Evolutionary conservation across 2,888 invertebrate species (phyloP).

Genomic region (Pandemis corylana): DNA sequence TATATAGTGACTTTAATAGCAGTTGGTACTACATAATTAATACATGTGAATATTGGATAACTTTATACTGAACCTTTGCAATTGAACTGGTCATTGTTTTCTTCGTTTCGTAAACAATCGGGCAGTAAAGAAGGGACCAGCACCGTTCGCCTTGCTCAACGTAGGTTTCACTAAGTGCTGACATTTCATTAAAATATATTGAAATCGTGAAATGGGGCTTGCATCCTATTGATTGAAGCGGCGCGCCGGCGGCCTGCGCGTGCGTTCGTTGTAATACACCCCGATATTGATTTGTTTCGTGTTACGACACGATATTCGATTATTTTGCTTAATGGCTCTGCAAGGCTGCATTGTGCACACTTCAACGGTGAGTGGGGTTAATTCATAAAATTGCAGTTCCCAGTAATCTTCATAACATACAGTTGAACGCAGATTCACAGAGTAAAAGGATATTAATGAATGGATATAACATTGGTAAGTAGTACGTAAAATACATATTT

Average conservation of each 20-base stretch:
- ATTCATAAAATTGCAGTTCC: conserved; percentile 33
- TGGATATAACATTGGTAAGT: background rate
- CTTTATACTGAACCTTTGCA: background rate
- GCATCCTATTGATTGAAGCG: conserved; percentile 80
- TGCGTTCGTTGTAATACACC: conserved; percentile 63
- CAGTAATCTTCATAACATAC: background rate
- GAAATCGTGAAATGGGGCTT: conserved; percentile 82
- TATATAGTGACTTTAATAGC: background rate
- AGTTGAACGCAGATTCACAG: background rate
- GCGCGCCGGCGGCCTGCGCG: conserved; percentile 59
- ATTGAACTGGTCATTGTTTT: conserved; percentile 54
- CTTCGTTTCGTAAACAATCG: conserved; percentile 58
- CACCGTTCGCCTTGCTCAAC: conserved; percentile 64
- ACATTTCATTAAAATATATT: conserved; percentile 83
- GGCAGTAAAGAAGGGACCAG: conserved; percentile 45
- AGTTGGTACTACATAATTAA: background rate
- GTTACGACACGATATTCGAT: conserved; percentile 59
- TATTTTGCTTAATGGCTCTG: conserved; percentile 44
- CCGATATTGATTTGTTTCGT: conserved; percentile 74
- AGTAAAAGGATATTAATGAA: background rate
- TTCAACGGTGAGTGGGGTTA: conserved; percentile 25
- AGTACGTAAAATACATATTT: background rate
- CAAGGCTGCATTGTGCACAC: conserved; percentile 34
- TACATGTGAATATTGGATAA: background rate
- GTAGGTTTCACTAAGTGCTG: conserved; percentile 78